phyloP scores from a whole-genome alignment of 1,140 invertebrate genomes.

The Papilio helenus region DNA sequence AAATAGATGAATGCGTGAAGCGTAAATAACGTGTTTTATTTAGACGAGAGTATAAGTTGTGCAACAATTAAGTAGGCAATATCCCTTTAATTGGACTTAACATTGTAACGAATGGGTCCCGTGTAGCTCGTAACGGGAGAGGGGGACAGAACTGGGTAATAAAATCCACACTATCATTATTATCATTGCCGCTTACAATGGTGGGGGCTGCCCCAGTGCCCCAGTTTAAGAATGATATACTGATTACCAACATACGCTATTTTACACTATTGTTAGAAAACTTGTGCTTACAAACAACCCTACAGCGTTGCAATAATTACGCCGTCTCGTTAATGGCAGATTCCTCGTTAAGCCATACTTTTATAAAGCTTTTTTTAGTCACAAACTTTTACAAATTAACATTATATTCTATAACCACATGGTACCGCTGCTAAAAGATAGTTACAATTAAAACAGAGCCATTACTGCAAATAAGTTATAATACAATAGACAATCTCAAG shows the following conservation, averaged over 20 bases:
- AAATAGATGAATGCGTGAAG: constrained; percentile 33
- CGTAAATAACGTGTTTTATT: constrained; percentile 42
- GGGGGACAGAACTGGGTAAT: constrained; percentile 52
- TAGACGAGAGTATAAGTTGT: constrained; percentile 51
- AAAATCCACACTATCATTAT: constrained; percentile 52
- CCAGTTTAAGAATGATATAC: constrained; percentile 25
- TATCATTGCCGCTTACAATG: constrained; percentile 42
- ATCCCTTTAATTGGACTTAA: constrained; percentile 67
- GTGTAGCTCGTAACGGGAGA: constrained; percentile 51
- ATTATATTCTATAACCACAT: not conserved
- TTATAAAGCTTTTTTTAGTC: not conserved
- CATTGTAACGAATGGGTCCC: constrained; percentile 62
- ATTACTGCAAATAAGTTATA: not conserved
- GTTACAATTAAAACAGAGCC: no score
- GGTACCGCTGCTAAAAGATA: no score
- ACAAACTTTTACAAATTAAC: no score
- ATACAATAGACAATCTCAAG: not conserved
- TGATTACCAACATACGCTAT: constrained; percentile 10
- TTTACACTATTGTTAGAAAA: not conserved
- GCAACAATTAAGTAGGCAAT: constrained; percentile 61
- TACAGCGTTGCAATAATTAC: not conserved
- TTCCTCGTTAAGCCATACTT: no score
- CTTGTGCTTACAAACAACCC: not conserved
- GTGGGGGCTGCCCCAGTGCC: constrained; percentile 29
- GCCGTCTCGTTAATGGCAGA: not conserved